Conservation (phyloP, 2,888 invertebrate genomes). For the Meliscaeva auricollis region DNA sequence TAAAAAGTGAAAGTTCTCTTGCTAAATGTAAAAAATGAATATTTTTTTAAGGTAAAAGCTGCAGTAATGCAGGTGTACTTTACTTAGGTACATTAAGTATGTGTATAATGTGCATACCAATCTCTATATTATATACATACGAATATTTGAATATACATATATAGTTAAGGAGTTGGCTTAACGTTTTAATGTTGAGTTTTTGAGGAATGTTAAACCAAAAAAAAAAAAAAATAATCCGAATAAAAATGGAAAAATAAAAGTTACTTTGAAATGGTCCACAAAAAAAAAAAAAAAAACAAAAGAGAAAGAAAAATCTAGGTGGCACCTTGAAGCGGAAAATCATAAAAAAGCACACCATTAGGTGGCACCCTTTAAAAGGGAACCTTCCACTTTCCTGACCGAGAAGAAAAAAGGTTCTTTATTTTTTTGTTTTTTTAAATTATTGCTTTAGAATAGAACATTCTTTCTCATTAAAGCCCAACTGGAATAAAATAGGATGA, state of each 20-base stretch:
- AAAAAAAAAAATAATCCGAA: constrained; percentile 12
- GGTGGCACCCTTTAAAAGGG: constrained; percentile 6
- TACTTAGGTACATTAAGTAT: constrained; percentile 5
- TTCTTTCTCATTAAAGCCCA: constrained; percentile 17
- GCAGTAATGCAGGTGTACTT: constrained; percentile 41
- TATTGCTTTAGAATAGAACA: constrained; percentile 8
- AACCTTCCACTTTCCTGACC: constrained; percentile 16
- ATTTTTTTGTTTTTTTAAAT: neutral
- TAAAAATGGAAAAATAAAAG: constrained; percentile 8
- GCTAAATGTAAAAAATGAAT: constrained; percentile 12
- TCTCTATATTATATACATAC: neutral
- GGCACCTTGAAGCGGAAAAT: constrained; percentile 25
- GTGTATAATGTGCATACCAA: neutral
- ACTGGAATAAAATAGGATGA: neutral
- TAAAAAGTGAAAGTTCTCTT: constrained; percentile 21
- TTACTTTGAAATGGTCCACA: constrained; percentile 16
- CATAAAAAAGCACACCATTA: constrained; percentile 32
- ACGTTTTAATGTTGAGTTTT: constrained; percentile 18
- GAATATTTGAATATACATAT: neutral
- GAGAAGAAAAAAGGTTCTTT: neutral
- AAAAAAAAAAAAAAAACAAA: neutral
- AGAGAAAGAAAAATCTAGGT: constrained; percentile 8
- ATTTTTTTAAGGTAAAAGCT: constrained; percentile 30
- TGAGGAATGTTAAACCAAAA: neutral
- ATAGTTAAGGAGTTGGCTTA: neutral